Evolutionary conservation across 2,888 invertebrate genomes (phyloP), one percentile per base, ranked within the genome.

Genomic region (Macrophya annulata): DNA sequence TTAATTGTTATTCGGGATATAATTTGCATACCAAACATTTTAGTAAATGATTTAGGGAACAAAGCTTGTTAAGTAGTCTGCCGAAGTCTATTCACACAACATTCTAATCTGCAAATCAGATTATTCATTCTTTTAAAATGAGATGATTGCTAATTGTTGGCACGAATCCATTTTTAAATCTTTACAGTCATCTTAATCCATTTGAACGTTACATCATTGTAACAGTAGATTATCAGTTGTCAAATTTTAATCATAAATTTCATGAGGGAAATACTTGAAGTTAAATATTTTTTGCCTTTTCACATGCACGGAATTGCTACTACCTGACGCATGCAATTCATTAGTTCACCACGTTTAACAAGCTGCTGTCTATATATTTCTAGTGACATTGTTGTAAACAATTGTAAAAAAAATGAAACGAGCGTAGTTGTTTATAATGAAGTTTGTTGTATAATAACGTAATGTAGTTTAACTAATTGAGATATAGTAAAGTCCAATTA

Each of bases 361-460:
- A 68, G 45, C 83, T 83, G 45, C 48, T 45, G 83, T 83, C 68
- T 10, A 83, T 83, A 83, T 83, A 83, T 82, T 86, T 90, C 89
- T 89, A 90, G 89, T 87, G 86, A 90, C 86, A 87, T 90, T 91
- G 89, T 89, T 91, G 90, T 91, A 92, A 91, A 91, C 89, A 84
- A 79, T 83, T 86, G 85, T 86, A 86, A 84, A 91, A 88, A 87
- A 79, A 87, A 85, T 89, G 88, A 88, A 89, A 86, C 90, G 87
- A 88, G 88, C 86, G 87, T 90, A 90, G 88, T 90, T 90, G 89
- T 90, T 90, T 90, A 87, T 90, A 89, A 90, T 87, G 89, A 90
- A 89, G 89, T 91, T 91, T 92, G 89, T 91, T 90, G 90, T 88
- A 86, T 87, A 90, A 90, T 91, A 92, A 92, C 90, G 88, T 85